Conservation (phyloP, 2,113 vertebrate genomes). For the Forbesichthys papilliferus region DNA sequence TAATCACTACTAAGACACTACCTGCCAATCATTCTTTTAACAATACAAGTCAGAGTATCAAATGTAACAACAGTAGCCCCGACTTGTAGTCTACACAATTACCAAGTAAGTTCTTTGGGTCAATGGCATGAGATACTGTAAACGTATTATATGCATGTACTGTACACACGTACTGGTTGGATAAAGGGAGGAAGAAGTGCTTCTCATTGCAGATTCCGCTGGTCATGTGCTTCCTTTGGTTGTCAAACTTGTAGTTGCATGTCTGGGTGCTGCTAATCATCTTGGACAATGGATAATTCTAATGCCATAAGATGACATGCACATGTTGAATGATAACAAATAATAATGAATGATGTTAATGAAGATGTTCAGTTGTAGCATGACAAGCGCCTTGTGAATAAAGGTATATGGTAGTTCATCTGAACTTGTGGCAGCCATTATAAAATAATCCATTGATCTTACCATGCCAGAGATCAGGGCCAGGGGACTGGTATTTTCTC, state of each 20-base stretch:
- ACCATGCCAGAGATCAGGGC: constrained; percentile 87
- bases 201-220: constrained; percentile 84
- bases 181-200: constrained; percentile 85
- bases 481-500: constrained; percentile 82
- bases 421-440: background rate
- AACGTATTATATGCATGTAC: background rate
- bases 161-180: constrained; percentile 77
- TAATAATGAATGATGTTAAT: background rate
- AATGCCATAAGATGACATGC: constrained; percentile 12
- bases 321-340: background rate
- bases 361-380: too few species aligned
- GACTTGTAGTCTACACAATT: too few species aligned
- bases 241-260: constrained; percentile 86
- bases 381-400: too few species aligned
- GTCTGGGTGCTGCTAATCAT: constrained; percentile 84
- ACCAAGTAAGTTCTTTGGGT: background rate
- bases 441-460: constrained; percentile 23
- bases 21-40: background rate
- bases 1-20: background rate
- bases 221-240: constrained; percentile 82
- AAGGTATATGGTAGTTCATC: too few species aligned
- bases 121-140: background rate
- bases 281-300: constrained; percentile 79
- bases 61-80: background rate
- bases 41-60: background rate